Evolutionary conservation across 2,888 invertebrate species (phyloP), one percentile per base, ranked within the genome.

Genomic region (Leuctra nigra): DNA sequence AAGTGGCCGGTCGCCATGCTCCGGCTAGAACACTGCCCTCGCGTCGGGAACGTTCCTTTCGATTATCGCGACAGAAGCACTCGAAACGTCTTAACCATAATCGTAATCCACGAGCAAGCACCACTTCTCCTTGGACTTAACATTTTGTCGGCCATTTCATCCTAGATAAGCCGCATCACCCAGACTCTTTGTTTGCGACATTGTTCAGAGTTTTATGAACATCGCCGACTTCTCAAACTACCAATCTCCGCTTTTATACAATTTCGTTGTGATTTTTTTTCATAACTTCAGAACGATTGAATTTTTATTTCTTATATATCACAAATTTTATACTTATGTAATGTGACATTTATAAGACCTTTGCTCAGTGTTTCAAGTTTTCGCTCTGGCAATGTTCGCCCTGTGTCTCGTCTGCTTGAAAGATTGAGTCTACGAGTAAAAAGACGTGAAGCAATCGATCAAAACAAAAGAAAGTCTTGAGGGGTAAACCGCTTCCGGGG

Each of bases 371-470:
- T 52, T 44, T 33, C 16, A 52, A 25, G 33, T 41, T 39, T 41
- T 25, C 41, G 14, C 41, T 52, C 41, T 18, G 35, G 41, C 25
- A 52, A 41, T 52, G 39, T 29, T 41, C 41, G 52, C 41, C 41
- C 33, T 52, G 39, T 23, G 56, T 13, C 25, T 55, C 38, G 50
- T 52, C 55, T 44, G 46, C 47, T 38, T 36, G 35, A 33, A 55
- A 46, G 55, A 55, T 55, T 55, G 55, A 33, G 56, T 39, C 52
- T 39, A 29, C 18, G 50, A 50, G 50, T n/a, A 33, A 35, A 50
- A 33, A 33, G 33, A 50, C 48, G 47, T 35, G 39, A 56, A 47
- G 57, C 54, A 57, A 57, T 57, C 57, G 57, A 57, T 57, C 57
- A 57, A 57, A 57, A 57, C 57, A 54, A 53, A 57, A 54, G 54